These are phyloP conservation scores for Pseudoatta argentina DNA, from an alignment of 1,140 invertebrate genomes.

Conservation along the genomic window DNA sequence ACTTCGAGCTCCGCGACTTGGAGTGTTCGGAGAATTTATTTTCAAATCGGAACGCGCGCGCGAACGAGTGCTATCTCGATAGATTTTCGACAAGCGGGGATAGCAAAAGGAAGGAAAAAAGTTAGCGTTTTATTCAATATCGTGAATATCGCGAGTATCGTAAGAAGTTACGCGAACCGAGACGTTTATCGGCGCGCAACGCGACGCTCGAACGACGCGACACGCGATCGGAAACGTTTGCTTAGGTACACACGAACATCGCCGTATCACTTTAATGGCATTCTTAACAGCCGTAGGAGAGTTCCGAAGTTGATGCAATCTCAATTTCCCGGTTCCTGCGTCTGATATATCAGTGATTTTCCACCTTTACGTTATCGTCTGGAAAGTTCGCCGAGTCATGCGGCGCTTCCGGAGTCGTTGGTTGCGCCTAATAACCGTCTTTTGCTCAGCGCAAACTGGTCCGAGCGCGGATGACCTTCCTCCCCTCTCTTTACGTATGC, in stretches of 20 bases:
- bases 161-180: background rate
- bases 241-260: slow-evolving; percentile 35
- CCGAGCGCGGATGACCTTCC: background rate
- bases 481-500: background rate
- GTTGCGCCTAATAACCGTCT: slow-evolving; percentile 48
- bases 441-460: slow-evolving; percentile 28
- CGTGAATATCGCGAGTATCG: background rate
- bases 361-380: slow-evolving; percentile 53
- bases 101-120: background rate
- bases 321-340: slow-evolving; percentile 60
- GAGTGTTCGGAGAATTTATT: slow-evolving; percentile 32
- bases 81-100: slow-evolving; percentile 47
- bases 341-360: slow-evolving; percentile 61
- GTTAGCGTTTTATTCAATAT: slow-evolving; percentile 57
- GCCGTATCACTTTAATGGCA: slow-evolving; percentile 59
- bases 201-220: slow-evolving; percentile 28
- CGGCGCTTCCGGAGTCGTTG: slow-evolving; percentile 24
- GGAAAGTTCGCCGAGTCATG: slow-evolving; percentile 59
- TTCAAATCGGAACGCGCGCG: background rate
- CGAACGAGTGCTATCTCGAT: slow-evolving; percentile 33
- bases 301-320: slow-evolving; percentile 62
- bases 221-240: slow-evolving; percentile 52
- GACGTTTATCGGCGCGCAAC: too few relatives aligned
- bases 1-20: background rate
- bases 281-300: slow-evolving; percentile 59